phyloP scores from a whole-genome alignment of 2,113 vertebrate species.

The Gallinago jamesoni region DNA sequence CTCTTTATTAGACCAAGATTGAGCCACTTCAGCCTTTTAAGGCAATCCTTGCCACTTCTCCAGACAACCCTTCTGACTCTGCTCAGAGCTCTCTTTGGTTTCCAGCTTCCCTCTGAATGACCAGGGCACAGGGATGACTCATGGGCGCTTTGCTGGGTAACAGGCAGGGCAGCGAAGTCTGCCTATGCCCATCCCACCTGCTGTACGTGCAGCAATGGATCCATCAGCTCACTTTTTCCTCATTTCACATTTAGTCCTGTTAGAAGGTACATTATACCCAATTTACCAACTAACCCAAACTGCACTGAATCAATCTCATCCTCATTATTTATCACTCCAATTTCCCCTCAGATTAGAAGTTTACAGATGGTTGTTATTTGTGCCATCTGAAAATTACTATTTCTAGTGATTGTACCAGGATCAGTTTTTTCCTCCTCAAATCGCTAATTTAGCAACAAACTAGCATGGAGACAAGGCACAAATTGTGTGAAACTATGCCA shows the following conservation, averaged over 20 bases:
- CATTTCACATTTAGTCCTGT: background rate
- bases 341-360: background rate
- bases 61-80: background rate
- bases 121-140: background rate
- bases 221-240: background rate
- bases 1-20: background rate
- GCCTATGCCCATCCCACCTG: background rate
- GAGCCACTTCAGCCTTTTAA: background rate
- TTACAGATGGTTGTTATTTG: background rate
- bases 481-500: background rate
- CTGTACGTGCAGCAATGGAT: accelerated
- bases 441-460: background rate
- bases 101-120: background rate
- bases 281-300: background rate
- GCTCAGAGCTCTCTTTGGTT: background rate
- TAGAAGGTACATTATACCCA: background rate
- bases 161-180: accelerated
- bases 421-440: background rate
- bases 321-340: background rate
- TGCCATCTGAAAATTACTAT: background rate
- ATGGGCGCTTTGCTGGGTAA: accelerated
- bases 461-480: background rate
- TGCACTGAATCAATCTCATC: background rate
- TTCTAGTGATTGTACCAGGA: background rate
- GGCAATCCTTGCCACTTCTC: background rate